Evolutionary conservation across 1,140 invertebrate species (phyloP), one percentile per base, ranked within the genome.

Genomic region (Chelonus insularis): DNA sequence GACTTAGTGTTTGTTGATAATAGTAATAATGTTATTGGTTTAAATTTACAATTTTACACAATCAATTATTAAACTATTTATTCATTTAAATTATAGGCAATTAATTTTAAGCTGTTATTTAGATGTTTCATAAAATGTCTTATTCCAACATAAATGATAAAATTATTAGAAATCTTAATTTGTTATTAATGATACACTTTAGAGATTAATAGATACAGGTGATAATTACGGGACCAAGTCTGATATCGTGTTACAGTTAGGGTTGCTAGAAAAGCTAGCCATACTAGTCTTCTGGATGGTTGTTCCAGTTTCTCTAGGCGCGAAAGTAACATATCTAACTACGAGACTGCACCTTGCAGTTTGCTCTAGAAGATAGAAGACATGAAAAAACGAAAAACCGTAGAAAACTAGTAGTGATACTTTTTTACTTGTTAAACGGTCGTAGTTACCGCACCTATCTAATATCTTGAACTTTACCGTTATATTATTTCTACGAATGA

Each of bases 381-480:
- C 37, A n/a, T 14, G 29, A 20, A 23, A 16, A 37, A 21, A 32
- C n/a, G 29, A 51, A 50, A 51, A 48, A 25, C 21, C 47, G 5
- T 2, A 8, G 23, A 21, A 18, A 48, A 48, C 7, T n/a, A 21
- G 47, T n/a, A 11, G 23, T 25, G 20, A 20, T 20, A 48, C 23
- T 48, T 23, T 11, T 25, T 21, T 25, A 21, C 16, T 48, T 14
- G 47, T 16, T 18, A 11, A 47, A 6, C 6, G 3, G 45, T 39
- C 36, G 64, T 55, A 36, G 65, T 60, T 36, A 52, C 50, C 48
- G 51, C 67, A 67, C 66, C 62, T 68, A 73, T 51, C 74, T 68
- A 70, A 68, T 67, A 69, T 73, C 64, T 67, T 62, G 64, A 37
- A 61, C 59, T 73, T 68, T 74, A 77, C 75, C 73, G 74, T 77